phyloP scores from a whole-genome alignment of 2,888 invertebrate species.

The Scelioninae gen. 2 region DNA sequence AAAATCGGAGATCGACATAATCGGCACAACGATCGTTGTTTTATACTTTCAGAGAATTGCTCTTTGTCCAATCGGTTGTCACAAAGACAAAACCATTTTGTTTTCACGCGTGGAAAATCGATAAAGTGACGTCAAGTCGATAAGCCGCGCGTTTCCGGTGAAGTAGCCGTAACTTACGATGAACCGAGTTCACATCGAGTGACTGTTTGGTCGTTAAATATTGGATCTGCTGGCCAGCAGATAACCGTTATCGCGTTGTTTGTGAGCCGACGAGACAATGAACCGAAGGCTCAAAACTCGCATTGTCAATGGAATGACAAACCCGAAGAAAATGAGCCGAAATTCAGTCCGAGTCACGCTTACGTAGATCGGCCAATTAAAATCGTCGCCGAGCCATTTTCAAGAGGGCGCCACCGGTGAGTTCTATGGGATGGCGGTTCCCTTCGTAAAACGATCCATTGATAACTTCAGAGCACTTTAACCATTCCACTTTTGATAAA shows the following conservation, averaged over 20 bases:
- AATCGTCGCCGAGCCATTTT: no score
- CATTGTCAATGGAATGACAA: no score
- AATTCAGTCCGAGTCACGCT: no score
- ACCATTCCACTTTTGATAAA: no score
- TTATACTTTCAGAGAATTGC: constrained; percentile 23
- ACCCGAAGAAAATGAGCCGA: no score
- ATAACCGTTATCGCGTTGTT: constrained; percentile 60
- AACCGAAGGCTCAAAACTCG: no score
- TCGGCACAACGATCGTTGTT: not conserved
- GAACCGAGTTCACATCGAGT: constrained; percentile 47
- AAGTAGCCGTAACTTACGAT: constrained; percentile 59
- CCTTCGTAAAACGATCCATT: no score
- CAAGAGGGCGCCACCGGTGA: no score
- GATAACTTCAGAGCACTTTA: no score
- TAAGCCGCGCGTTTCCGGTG: constrained; percentile 52
- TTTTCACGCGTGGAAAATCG: constrained; percentile 59
- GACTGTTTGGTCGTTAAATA: constrained; percentile 60
- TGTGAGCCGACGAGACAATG: not conserved
- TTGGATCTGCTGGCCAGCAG: constrained; percentile 61
- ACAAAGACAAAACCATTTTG: constrained; percentile 41
- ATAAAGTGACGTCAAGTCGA: constrained; percentile 56
- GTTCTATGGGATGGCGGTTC: no score
- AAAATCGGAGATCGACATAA: no score
- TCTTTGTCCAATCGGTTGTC: constrained; percentile 35
- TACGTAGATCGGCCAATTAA: no score